These are phyloP conservation scores for Terrapene triunguis DNA, from an alignment of 2,113 vertebrate genomes.

Conservation along the genomic window DNA sequence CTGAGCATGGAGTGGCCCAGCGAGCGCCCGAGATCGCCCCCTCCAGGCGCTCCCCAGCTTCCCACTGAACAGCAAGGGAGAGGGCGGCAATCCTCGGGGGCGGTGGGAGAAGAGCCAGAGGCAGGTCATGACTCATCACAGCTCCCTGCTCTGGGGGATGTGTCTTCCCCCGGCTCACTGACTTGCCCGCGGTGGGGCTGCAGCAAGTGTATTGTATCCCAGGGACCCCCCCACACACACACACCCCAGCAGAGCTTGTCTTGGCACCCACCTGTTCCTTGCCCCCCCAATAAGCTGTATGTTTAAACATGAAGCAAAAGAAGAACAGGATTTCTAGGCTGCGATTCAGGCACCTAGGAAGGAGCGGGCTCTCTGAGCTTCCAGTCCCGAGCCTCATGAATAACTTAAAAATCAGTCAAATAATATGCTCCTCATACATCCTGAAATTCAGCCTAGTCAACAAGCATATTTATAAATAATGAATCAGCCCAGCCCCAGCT, in stretches of 20 bases:
- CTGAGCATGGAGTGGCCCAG: too few relatives aligned
- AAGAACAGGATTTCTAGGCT: background rate
- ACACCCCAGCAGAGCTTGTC: too few relatives aligned
- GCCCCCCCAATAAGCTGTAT: too few relatives aligned
- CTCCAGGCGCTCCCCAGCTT: background rate
- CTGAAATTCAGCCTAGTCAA: background rate
- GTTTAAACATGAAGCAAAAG: background rate
- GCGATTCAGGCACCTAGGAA: background rate
- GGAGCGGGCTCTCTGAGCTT: background rate
- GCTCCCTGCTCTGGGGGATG: too few relatives aligned
- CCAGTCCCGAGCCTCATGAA: background rate
- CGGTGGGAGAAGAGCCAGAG: background rate
- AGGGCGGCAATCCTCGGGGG: background rate
- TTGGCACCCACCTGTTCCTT: too few relatives aligned
- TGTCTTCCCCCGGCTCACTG: background rate
- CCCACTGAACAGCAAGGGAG: background rate
- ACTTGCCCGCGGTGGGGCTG: too few relatives aligned
- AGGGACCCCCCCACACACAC: background rate
- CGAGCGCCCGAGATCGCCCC: background rate
- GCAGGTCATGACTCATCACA: background rate
- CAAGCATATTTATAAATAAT: background rate
- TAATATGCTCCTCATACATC: background rate
- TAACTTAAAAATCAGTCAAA: background rate
- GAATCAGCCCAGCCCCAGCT: background rate
- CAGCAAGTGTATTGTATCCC: too few relatives aligned